These are phyloP conservation scores for Proterorhinus semilunaris DNA, from an alignment of 2,113 vertebrate species.

Conservation along the genomic window DNA sequence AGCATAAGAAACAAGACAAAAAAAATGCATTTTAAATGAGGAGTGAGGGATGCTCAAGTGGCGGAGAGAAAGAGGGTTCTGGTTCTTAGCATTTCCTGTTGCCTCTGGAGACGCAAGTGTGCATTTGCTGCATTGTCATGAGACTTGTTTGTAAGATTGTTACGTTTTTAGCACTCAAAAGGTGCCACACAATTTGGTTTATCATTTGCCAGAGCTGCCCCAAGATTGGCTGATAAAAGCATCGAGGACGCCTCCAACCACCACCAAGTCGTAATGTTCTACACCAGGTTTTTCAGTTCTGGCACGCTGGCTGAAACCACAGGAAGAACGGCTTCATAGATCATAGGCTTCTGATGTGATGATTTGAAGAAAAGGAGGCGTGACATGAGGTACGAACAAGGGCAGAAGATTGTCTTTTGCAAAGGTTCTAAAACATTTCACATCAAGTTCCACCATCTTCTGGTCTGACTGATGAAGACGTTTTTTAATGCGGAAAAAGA, in stretches of 20 bases:
- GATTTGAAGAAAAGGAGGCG: no score
- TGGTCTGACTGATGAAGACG: no score
- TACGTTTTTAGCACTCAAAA: not conserved
- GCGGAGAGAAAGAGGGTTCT: not conserved
- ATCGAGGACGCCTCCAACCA: not conserved
- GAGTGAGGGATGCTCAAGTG: conserved; percentile 43
- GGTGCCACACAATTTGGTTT: not conserved
- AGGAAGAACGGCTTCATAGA: no score
- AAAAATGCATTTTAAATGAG: conserved; percentile 72
- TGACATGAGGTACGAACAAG: no score
- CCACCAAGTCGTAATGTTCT: no score
- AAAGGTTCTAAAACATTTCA: no score
- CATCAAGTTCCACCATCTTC: no score
- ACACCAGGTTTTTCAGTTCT: no score
- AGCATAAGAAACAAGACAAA: conserved; percentile 57
- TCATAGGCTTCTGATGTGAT: no score
- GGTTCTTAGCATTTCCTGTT: not conserved
- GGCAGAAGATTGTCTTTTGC: no score
- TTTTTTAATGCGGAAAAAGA: no score
- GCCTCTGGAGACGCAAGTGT: not conserved
- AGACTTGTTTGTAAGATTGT: not conserved
- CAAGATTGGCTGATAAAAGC: not conserved
- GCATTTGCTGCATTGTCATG: not conserved
- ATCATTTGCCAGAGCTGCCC: not conserved
- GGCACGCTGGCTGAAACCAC: no score